Evolutionary conservation across 2,888 invertebrate species (phyloP), one percentile per base, ranked within the genome.

Genomic region (Orthonevra nobilis): DNA sequence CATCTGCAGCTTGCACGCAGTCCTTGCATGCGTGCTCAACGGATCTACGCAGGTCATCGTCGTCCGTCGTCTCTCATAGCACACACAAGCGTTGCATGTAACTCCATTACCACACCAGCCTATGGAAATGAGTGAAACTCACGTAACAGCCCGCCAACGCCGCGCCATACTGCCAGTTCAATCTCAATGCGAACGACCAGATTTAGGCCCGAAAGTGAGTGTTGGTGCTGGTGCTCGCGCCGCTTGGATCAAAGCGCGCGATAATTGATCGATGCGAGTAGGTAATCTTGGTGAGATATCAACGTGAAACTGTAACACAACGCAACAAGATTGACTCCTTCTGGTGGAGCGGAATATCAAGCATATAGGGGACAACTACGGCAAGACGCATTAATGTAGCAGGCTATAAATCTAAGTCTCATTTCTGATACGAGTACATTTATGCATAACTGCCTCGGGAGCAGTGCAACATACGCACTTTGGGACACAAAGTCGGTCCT

Each of bases 261-360:
- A 73, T 73, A 79, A 79, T 73, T 79, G 79, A 79, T 73, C 79
- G 79, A 79, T 79, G 79, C 56, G 34, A 73, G 56, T 61, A 68
- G 73, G 79, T 79, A 73, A 79, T 79, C 79, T 73, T 20, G 79
- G 30, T 42, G 56, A 66, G 73, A 73, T 79, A 79, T 79, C 79
- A 73, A 73, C 73, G 54, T 66, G 52, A 42, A 77, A 70, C 58
- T 52, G 64, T 60, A 77, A 19, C 46, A 44, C 17, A 58, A 38
- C 50, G 26, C 70, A 64, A 36, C 40, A n/a, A n/a, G n/a, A 72
- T 72, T 61, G 61, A 61, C 54, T 66, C 72, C 72, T 60, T 50
- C 79, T 23, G 61, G 75, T 36, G 44, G 20, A 6, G 14, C 7
- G 15, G 40, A n/a, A n/a, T n/a, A n/a, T n/a, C n/a, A n/a, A n/a